Conservation (phyloP, 2,797 vertebrate genomes). For the Setipinna tenuifilis region DNA sequence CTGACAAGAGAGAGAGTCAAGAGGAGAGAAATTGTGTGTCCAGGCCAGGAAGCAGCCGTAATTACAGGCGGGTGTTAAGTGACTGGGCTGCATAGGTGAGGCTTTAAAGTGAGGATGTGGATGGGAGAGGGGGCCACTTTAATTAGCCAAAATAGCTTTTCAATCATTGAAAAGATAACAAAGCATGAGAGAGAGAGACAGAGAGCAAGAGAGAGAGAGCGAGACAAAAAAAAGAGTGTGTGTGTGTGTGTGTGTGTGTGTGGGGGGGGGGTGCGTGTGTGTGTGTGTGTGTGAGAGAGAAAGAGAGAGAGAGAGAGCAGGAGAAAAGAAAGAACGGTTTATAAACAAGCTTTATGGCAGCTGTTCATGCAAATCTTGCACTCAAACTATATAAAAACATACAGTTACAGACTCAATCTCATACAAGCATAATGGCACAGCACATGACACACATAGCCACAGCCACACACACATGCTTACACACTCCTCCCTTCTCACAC, state of each 20-base stretch:
- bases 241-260: no score
- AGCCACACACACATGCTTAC: background rate
- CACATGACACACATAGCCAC: no score
- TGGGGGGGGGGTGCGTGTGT: no score
- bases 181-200: slow-evolving; percentile 36
- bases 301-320: background rate
- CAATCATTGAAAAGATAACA: slow-evolving; percentile 47
- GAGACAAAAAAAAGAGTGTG: no score
- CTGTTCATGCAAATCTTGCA: background rate
- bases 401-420: background rate
- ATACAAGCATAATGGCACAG: background rate
- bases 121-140: slow-evolving; percentile 19
- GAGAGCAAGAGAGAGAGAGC: background rate
- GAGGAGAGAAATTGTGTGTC: slow-evolving; percentile 31
- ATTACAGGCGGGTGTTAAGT: slow-evolving; percentile 51
- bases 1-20: background rate
- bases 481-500: background rate
- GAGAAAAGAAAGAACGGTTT: background rate
- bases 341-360: background rate
- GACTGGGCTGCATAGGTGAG: slow-evolving; percentile 39
- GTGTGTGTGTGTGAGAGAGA: no score
- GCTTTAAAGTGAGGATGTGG: slow-evolving; percentile 20
- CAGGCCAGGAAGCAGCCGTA: slow-evolving; percentile 49
- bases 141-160: slow-evolving; percentile 44
- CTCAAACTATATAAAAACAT: background rate